Evolutionary conservation across 2,888 invertebrate species (phyloP).

Genomic region (Hydrotaea diabolus): DNA sequence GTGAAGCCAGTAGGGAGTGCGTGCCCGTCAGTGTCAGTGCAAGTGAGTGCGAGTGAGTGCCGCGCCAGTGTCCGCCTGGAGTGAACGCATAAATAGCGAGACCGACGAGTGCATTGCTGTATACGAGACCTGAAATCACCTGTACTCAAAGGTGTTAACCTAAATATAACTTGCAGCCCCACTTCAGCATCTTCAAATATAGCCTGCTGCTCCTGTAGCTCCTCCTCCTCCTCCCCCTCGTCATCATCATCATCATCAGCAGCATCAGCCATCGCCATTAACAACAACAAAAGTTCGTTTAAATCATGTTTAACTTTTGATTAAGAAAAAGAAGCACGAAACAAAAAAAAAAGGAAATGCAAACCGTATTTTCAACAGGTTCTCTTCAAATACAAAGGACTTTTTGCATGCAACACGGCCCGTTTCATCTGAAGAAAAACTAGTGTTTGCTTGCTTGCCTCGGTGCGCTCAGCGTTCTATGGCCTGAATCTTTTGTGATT

Average conservation of each 20-base stretch:
- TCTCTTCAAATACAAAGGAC: slow-evolving; percentile 28
- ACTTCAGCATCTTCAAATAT: slow-evolving; percentile 31
- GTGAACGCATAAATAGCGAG: background rate
- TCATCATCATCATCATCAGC: slow-evolving; percentile 23
- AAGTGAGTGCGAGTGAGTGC: background rate
- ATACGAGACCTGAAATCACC: background rate
- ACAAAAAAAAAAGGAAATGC: slow-evolving; percentile 17
- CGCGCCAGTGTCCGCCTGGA: background rate
- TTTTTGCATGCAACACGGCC: slow-evolving; percentile 30
- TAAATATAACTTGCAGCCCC: slow-evolving; percentile 61
- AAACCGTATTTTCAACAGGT: slow-evolving; percentile 39
- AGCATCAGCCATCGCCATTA: slow-evolving; percentile 14
- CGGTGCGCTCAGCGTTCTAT: slow-evolving; percentile 25
- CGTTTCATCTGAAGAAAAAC: slow-evolving; percentile 28
- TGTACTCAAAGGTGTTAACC: slow-evolving; percentile 64
- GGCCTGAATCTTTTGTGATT: slow-evolving; percentile 61
- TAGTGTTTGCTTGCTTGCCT: slow-evolving; percentile 29
- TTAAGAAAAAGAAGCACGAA: slow-evolving; percentile 35
- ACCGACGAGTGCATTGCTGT: background rate
- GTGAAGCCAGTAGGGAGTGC: too few relatives aligned
- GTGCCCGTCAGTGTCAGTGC: background rate
- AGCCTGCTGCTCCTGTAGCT: too few relatives aligned
- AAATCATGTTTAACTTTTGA: slow-evolving; percentile 52
- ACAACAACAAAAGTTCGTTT: slow-evolving; percentile 37
- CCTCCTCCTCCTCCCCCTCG: too few relatives aligned